These are phyloP conservation scores for Anodontia alba DNA, from an alignment of 2,888 invertebrate genomes.

Conservation along the genomic window DNA sequence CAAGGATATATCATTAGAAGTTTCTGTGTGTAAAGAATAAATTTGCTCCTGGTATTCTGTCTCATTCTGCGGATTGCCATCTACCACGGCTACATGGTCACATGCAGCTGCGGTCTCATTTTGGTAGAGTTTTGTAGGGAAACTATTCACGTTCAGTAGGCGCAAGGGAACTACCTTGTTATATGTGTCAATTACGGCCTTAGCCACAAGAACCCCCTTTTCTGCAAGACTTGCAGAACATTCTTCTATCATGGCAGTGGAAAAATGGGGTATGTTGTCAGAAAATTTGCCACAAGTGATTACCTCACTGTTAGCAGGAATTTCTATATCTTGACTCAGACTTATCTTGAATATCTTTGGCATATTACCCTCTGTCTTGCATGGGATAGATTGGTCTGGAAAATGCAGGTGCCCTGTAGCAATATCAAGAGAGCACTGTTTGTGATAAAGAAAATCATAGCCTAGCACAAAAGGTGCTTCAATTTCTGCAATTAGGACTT, in stretches of 20 bases:
- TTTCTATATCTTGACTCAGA: background rate
- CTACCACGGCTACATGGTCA: background rate
- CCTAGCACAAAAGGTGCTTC: background rate
- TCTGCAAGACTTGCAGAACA: background rate
- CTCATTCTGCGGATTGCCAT: too few relatives aligned
- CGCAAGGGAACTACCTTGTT: background rate
- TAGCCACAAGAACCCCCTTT: background rate
- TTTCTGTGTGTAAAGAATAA: too few relatives aligned
- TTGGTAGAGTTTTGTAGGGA: background rate
- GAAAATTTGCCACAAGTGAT: background rate
- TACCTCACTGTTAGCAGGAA: background rate
- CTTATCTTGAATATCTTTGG: conserved; percentile 3
- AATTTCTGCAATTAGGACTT: background rate
- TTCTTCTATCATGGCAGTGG: conserved; percentile 1
- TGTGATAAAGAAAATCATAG: background rate
- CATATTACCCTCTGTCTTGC: background rate
- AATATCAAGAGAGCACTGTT: background rate
- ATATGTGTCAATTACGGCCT: background rate
- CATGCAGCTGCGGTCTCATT: background rate
- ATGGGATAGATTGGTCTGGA: background rate
- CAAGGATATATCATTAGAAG: too few relatives aligned
- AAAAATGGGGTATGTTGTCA: background rate
- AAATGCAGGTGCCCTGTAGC: background rate
- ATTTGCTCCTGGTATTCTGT: too few relatives aligned
- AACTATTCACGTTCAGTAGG: background rate